A percentile compares a stretch with the other conserved stretches of the same genome.
phyloP scores from a whole-genome alignment of 2,797 vertebrate species.

The Chrysolophus pictus region DNA sequence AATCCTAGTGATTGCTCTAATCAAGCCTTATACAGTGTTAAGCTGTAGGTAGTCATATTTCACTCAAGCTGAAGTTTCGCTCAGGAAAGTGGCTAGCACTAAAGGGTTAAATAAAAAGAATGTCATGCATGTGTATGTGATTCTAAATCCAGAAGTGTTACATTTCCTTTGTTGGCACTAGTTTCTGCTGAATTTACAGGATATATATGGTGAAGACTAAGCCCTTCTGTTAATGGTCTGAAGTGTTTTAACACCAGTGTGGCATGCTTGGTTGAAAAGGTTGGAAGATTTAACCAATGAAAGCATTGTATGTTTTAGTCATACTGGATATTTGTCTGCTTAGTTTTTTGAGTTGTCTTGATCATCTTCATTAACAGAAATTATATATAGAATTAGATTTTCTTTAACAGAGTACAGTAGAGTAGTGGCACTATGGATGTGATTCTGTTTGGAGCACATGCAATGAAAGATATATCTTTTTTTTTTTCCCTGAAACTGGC shows the following conservation, averaged over 20 bases:
- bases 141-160: conserved; percentile 73
- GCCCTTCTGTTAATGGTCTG: conserved; percentile 25
- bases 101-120: conserved; percentile 71
- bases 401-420: not conserved
- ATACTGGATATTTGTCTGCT: not conserved
- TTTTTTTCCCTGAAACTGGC: not conserved
- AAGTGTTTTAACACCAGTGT: conserved; percentile 74
- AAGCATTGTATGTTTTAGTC: not conserved
- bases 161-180: conserved; percentile 68
- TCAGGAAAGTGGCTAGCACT: not conserved
- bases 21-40: not conserved
- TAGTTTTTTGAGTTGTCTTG: not conserved
- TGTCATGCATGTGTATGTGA: conserved; percentile 63
- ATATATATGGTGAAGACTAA: conserved; percentile 66
- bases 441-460: not conserved
- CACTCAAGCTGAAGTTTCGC: not conserved
- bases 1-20: not conserved
- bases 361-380: not conserved
- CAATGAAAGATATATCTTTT: not conserved
- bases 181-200: conserved; percentile 69
- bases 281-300: conserved; percentile 20
- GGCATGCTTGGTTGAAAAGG: conserved; percentile 60
- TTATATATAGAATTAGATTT: not conserved
- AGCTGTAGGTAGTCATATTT: not conserved
- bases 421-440: not conserved